Evolutionary conservation across 1,140 invertebrate genomes (phyloP).

Genomic region (Atta texana): DNA sequence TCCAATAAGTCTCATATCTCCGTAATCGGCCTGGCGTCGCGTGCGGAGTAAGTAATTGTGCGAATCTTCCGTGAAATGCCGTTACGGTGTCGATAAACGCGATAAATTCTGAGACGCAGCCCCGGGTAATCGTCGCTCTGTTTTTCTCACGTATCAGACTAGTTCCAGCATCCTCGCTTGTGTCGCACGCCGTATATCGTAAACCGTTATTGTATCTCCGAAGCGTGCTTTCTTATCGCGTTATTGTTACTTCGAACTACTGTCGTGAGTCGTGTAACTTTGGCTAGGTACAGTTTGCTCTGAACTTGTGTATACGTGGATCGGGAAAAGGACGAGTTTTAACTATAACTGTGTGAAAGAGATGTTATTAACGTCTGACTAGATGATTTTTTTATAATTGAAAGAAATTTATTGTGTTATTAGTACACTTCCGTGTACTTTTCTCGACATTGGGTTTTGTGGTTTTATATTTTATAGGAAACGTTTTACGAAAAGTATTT

Average conservation of each 20-base stretch:
- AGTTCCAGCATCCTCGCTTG: conserved; percentile 17
- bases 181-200: conserved; percentile 2
- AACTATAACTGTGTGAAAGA: background rate
- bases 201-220: conserved; percentile 31
- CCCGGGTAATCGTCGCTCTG: conserved; percentile 4
- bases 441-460: background rate
- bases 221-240: conserved; percentile 36
- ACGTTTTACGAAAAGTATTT: background rate
- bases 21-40: background rate
- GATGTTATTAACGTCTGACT: background rate
- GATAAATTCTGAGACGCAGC: background rate
- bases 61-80: background rate
- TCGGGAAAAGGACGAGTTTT: background rate
- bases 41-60: background rate
- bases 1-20: background rate
- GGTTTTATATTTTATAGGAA: background rate
- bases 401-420: background rate
- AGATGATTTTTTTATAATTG: background rate
- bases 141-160: conserved; percentile 17
- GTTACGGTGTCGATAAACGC: background rate
- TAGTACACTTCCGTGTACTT: background rate
- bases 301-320: background rate
- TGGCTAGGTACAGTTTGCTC: background rate
- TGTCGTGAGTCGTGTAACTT: conserved; percentile 19
- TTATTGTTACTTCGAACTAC: conserved; percentile 36